phyloP scores from a whole-genome alignment of 2,888 invertebrate species.

The Aphidoletes aphidimyza region DNA sequence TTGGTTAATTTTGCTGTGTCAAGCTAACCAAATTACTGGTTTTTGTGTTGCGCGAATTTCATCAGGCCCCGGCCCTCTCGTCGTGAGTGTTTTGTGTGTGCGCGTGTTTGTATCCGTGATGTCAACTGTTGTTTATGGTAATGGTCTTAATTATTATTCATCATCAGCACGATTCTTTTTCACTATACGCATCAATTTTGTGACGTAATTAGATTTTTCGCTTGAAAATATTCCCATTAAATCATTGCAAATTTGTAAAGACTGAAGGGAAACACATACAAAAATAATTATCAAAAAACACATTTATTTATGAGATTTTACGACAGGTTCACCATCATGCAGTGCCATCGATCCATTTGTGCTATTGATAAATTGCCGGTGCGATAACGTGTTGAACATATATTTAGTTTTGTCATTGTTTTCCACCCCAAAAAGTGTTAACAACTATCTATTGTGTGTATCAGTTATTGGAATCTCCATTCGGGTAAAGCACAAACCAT shows the following conservation, averaged over 20 bases:
- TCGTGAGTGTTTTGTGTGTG: no score
- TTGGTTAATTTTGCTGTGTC: constrained; percentile 51
- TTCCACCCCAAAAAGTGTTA: constrained; percentile 47
- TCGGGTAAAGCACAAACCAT: background rate
- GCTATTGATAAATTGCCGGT: background rate
- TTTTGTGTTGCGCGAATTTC: no score
- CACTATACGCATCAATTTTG: no score
- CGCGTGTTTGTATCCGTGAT: background rate
- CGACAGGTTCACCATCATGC: background rate
- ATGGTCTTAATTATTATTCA: background rate
- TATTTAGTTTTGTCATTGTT: constrained; percentile 27
- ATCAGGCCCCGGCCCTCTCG: no score
- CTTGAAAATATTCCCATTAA: no score
- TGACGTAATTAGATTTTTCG: no score
- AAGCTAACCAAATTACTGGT: background rate
- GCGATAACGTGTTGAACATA: constrained; percentile 33
- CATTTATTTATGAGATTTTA: background rate
- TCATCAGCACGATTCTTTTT: constrained; percentile 10
- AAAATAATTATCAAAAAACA: no score
- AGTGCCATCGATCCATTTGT: background rate
- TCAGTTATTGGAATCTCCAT: constrained; percentile 40
- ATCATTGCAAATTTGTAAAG: no score
- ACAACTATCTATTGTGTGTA: constrained; percentile 47
- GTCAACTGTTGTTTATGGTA: background rate
- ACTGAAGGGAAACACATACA: no score